Conservation (phyloP, 1,140 invertebrate species). For the Penaeus japonicus region DNA sequence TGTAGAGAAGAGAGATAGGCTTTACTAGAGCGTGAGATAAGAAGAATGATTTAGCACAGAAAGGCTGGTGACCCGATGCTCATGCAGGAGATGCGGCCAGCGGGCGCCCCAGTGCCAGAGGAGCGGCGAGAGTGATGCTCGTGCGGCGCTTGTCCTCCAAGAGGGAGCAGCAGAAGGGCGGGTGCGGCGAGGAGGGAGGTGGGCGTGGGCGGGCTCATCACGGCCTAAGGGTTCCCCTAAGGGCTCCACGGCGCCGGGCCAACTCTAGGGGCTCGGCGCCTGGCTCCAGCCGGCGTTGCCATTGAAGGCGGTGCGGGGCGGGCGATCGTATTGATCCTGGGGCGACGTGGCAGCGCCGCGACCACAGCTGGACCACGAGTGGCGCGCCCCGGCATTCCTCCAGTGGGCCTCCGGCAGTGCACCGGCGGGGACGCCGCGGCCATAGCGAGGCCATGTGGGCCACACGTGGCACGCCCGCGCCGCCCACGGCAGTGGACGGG, state of each 20-base stretch:
- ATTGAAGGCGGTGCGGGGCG: neutral
- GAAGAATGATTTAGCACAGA: too few species aligned
- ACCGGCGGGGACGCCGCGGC: slow-evolving; percentile 29
- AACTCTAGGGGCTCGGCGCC: neutral
- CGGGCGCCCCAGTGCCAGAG: too few species aligned
- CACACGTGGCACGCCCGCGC: slow-evolving; percentile 9
- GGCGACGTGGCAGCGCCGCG: slow-evolving; percentile 21
- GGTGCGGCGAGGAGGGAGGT: too few species aligned
- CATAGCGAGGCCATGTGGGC: neutral
- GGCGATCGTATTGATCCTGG: slow-evolving; percentile 22
- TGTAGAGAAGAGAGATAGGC: too few species aligned
- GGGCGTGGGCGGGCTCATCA: too few species aligned
- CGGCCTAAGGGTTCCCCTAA: too few species aligned
- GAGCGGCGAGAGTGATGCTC: too few species aligned
- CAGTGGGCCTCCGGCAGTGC: slow-evolving; percentile 37
- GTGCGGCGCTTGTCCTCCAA: too few species aligned
- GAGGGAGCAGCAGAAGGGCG: too few species aligned
- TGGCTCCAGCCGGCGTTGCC: slow-evolving; percentile 30
- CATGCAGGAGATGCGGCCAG: too few species aligned
- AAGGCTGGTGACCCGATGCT: too few species aligned
- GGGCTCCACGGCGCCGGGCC: slow-evolving; percentile 10
- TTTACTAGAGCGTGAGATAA: too few species aligned
- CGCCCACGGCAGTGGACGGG: neutral
- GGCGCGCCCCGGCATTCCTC: slow-evolving; percentile 34
- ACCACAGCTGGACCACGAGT: slow-evolving; percentile 15